Conservation (phyloP, 2,113 vertebrate species). For the Macroglossus sobrinus region DNA sequence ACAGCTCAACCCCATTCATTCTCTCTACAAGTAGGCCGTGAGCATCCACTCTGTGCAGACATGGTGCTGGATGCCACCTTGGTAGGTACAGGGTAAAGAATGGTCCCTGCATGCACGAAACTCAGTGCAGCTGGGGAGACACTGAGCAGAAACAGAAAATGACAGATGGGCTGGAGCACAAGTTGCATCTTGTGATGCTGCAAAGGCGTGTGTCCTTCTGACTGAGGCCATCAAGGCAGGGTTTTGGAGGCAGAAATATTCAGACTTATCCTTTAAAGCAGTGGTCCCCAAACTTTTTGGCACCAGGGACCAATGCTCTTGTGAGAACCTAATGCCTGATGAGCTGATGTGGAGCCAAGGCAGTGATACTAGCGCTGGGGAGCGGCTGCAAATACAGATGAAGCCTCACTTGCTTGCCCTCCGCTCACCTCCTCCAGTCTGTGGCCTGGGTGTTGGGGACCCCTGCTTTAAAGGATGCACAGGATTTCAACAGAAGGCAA, state of each 20-base stretch:
- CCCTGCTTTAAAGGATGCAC: no score
- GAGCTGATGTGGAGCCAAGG: no score
- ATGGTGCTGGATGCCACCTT: accelerated
- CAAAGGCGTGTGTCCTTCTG: not conserved
- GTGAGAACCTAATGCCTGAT: no score
- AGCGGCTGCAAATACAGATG: no score
- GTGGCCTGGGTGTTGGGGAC: no score
- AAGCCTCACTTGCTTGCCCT: no score
- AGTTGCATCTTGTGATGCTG: not conserved
- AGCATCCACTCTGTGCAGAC: not conserved
- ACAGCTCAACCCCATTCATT: not conserved
- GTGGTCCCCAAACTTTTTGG: no score
- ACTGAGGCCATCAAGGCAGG: not conserved
- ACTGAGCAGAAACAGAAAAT: accelerated
- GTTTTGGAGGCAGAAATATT: not conserved
- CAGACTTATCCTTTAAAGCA: not conserved
- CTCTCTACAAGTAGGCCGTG: not conserved
- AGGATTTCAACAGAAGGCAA: not conserved
- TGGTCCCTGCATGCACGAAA: accelerated
- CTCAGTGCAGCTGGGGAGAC: not conserved
- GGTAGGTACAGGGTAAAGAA: not conserved
- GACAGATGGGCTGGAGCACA: not conserved
- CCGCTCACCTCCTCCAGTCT: no score
- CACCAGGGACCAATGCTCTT: no score
- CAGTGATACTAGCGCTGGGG: no score